These are phyloP conservation scores for Liolophura sinensis DNA, from an alignment of 1,140 invertebrate genomes.

Conservation along the genomic window DNA sequence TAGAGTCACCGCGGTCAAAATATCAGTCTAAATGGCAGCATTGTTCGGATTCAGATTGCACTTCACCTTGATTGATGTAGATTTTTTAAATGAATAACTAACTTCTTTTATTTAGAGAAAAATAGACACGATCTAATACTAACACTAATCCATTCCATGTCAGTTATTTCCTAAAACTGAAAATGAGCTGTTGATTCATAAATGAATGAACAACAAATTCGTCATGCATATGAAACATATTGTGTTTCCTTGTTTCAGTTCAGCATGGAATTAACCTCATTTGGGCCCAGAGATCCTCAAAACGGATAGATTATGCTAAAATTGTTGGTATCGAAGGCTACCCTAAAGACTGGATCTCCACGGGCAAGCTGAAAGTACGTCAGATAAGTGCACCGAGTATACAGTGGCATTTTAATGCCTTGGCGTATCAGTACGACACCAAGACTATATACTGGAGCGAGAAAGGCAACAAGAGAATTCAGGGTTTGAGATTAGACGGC, in stretches of 20 bases:
- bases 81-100: too few species aligned
- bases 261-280: slow-evolving; percentile 42
- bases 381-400: slow-evolving; percentile 30
- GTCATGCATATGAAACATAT: background rate
- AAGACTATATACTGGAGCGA: slow-evolving; percentile 47
- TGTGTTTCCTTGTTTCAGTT: slow-evolving; percentile 25
- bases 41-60: too few species aligned
- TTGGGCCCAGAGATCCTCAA: slow-evolving; percentile 41
- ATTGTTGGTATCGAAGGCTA: slow-evolving; percentile 47
- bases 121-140: too few species aligned
- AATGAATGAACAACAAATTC: too few species aligned
- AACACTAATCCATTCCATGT: too few species aligned
- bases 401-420: slow-evolving; percentile 25
- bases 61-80: too few species aligned
- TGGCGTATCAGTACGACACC: slow-evolving; percentile 35
- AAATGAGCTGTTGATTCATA: too few species aligned
- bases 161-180: too few species aligned
- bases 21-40: too few species aligned
- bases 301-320: slow-evolving; percentile 27
- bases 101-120: too few species aligned
- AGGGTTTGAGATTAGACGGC: slow-evolving; percentile 30
- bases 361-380: slow-evolving; percentile 33
- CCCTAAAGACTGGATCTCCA: slow-evolving; percentile 39
- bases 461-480: slow-evolving; percentile 39
- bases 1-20: too few species aligned